These are phyloP conservation scores for Aldabrachelys gigantea DNA, from an alignment of 2,113 vertebrate species.

Conservation along the genomic window DNA sequence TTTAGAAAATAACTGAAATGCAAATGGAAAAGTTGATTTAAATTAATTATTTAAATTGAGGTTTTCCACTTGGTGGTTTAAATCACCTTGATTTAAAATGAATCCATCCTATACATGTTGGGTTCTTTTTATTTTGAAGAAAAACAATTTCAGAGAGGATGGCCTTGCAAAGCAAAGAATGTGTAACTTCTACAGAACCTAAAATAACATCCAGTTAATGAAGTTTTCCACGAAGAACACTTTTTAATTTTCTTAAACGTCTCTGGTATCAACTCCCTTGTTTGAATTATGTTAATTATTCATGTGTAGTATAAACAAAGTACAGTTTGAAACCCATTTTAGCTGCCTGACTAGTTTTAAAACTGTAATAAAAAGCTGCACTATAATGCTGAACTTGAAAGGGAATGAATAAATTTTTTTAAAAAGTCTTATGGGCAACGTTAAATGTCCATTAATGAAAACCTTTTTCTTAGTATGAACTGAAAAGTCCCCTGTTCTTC, in stretches of 20 bases:
- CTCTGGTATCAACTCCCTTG: not conserved
- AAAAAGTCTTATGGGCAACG: not conserved
- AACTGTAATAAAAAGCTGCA: not conserved
- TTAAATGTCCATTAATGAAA: not conserved
- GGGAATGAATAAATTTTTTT: not conserved
- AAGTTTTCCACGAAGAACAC: not conserved
- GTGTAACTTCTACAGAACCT: not conserved
- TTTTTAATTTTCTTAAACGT: not conserved
- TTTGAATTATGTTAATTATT: not conserved
- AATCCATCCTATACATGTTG: not conserved
- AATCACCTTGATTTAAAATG: not conserved
- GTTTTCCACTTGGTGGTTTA: not conserved
- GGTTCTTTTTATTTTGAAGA: not conserved
- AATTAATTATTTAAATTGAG: not conserved
- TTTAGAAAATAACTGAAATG: not conserved
- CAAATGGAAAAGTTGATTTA: not conserved
- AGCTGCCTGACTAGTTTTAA: fast-evolving
- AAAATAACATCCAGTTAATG: not conserved
- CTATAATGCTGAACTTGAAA: not conserved
- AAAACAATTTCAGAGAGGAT: not conserved
- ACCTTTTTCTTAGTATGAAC: not conserved
- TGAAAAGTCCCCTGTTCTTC: not conserved
- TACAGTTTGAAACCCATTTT: not conserved
- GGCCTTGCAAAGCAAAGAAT: not conserved
- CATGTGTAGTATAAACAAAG: not conserved